Evolutionary conservation across 2,797 vertebrate species (phyloP).

Genomic region (Phalanger gymnotis): DNA sequence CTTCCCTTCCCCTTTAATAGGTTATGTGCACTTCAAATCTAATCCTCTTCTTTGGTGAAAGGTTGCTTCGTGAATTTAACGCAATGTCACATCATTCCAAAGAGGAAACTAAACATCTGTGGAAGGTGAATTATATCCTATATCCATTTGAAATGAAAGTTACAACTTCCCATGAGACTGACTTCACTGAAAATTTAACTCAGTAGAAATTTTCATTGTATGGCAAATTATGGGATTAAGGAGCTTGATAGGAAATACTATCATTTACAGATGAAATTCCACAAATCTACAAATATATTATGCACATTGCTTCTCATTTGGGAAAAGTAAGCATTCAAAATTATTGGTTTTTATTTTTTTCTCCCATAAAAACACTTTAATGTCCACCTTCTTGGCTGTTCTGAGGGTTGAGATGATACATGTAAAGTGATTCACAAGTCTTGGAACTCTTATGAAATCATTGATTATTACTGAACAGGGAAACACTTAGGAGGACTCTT

Average conservation of each 20-base stretch:
- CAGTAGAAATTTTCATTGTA: neutral
- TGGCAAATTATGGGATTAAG: neutral
- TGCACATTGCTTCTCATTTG: neutral
- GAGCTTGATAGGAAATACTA: neutral
- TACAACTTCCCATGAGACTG: neutral
- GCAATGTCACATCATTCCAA: neutral
- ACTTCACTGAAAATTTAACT: neutral
- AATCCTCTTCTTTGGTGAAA: neutral
- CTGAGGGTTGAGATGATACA: neutral
- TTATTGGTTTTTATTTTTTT: neutral
- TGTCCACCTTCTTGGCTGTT: neutral
- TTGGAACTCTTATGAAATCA: slow-evolving; percentile 13
- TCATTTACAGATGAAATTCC: neutral
- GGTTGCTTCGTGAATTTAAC: neutral
- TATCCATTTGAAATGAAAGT: neutral
- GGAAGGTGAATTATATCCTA: neutral
- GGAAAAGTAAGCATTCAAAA: neutral
- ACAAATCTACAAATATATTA: neutral
- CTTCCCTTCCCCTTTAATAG: neutral
- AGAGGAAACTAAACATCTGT: neutral
- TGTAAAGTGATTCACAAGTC: neutral
- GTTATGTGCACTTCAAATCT: neutral
- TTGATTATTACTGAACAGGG: slow-evolving; percentile 23
- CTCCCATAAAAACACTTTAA: neutral
- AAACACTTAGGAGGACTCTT: neutral